Conservation (phyloP, 1,140 invertebrate genomes). For the Papilio polyxenes region DNA sequence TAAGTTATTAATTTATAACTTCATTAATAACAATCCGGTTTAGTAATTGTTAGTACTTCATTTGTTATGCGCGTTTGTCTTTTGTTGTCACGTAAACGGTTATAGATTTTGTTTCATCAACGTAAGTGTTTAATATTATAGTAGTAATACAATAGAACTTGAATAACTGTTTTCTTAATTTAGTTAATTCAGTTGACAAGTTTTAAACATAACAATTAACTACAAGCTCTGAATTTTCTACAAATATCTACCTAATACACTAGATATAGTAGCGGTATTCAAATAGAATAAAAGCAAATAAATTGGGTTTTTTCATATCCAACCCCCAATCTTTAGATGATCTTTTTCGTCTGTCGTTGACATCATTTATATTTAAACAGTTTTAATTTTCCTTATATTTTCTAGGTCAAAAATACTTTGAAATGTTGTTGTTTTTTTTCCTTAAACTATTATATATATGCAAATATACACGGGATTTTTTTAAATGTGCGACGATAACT, state of each 20-base stretch:
- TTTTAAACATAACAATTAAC: not conserved
- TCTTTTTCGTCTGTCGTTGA: too few relatives aligned
- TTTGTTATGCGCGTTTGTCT: conserved; percentile 6
- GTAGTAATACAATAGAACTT: not conserved
- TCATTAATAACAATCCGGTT: conserved; percentile 8
- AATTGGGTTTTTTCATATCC: too few relatives aligned
- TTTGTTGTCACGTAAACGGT: not conserved
- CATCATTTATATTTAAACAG: too few relatives aligned
- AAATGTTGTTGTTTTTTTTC: too few relatives aligned
- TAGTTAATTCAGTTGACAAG: conserved; percentile 3
- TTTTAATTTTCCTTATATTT: too few relatives aligned
- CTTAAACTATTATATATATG: too few relatives aligned
- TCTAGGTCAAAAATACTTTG: too few relatives aligned
- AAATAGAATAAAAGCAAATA: too few relatives aligned
- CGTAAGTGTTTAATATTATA: conserved; percentile 4
- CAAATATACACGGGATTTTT: too few relatives aligned
- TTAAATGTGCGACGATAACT: too few relatives aligned
- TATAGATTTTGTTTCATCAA: not conserved
- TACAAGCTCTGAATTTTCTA: not conserved
- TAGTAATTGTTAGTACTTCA: not conserved
- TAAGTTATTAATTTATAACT: conserved; percentile 6
- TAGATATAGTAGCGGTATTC: too few relatives aligned
- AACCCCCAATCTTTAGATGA: too few relatives aligned
- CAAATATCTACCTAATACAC: not conserved
- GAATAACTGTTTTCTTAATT: not conserved